Evolutionary conservation across 2,797 vertebrate genomes (phyloP).

Genomic region (Australoheros facetus): DNA sequence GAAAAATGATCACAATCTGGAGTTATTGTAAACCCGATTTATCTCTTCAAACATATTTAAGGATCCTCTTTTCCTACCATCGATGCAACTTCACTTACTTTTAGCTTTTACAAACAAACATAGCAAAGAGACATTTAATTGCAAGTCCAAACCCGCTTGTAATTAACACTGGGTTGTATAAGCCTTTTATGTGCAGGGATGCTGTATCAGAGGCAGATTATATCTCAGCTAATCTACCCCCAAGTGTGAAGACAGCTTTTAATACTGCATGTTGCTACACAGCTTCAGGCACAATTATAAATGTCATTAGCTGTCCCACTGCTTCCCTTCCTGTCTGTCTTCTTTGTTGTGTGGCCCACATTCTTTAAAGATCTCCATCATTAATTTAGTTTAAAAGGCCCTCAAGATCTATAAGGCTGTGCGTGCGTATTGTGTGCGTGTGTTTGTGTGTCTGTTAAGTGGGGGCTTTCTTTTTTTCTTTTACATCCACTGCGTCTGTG

Average conservation of each 20-base stretch:
- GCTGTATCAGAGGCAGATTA: slow-evolving; percentile 5
- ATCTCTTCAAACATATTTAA: background rate
- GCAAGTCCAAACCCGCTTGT: background rate
- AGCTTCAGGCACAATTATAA: slow-evolving; percentile 15
- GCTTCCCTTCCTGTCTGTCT: slow-evolving; percentile 15
- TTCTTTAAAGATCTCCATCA: slow-evolving; percentile 48
- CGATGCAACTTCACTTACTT: background rate
- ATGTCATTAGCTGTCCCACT: slow-evolving; percentile 19
- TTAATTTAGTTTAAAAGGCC: slow-evolving; percentile 63
- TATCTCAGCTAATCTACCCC: slow-evolving; percentile 9
- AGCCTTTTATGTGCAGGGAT: background rate
- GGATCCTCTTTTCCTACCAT: background rate
- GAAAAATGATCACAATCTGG: background rate
- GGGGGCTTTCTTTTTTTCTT: background rate
- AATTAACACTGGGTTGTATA: background rate
- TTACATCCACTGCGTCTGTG: background rate
- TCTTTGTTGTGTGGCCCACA: slow-evolving; percentile 31
- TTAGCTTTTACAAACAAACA: background rate
- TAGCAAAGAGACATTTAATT: background rate
- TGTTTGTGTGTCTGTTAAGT: background rate
- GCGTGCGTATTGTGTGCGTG: background rate
- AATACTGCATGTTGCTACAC: slow-evolving; percentile 6
- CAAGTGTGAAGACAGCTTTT: background rate
- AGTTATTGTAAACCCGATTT: background rate
- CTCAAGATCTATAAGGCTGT: slow-evolving; percentile 14